Conservation (phyloP, 2,888 invertebrate species). For the Beris morrisii region DNA sequence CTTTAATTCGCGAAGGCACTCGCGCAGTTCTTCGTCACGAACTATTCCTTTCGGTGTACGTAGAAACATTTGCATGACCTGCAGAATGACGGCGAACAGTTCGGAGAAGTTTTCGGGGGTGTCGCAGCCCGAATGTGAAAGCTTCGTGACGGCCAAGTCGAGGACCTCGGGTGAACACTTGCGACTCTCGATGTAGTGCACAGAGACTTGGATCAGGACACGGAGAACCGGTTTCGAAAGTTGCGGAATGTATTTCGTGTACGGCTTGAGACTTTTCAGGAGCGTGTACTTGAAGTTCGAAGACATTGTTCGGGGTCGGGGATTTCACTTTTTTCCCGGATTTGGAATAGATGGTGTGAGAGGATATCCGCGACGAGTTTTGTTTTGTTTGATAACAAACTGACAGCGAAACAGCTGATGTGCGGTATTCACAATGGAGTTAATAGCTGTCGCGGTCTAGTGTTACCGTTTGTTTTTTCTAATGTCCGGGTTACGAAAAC, state of each 20-base stretch:
- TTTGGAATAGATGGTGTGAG: too few relatives aligned
- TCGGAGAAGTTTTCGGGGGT: slow-evolving; percentile 58
- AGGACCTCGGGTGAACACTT: slow-evolving; percentile 55
- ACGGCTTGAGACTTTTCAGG: slow-evolving; percentile 50
- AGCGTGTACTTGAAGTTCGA: slow-evolving; percentile 51
- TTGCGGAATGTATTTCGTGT: slow-evolving; percentile 51
- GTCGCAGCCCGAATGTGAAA: slow-evolving; percentile 53
- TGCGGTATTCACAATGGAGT: too few relatives aligned
- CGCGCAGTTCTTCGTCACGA: slow-evolving; percentile 57
- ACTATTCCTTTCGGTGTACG: slow-evolving; percentile 55
- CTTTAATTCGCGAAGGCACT: slow-evolving; percentile 57
- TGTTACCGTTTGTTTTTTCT: too few relatives aligned
- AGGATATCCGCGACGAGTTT: too few relatives aligned
- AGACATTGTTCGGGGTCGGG: slow-evolving; percentile 44
- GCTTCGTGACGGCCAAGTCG: slow-evolving; percentile 53
- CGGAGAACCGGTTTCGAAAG: slow-evolving; percentile 53
- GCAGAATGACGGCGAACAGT: slow-evolving; percentile 58
- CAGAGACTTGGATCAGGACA: slow-evolving; percentile 56
- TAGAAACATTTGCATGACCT: slow-evolving; percentile 58
- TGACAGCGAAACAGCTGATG: too few relatives aligned
- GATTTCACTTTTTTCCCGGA: too few relatives aligned
- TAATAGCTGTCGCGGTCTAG: too few relatives aligned
- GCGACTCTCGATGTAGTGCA: slow-evolving; percentile 54
- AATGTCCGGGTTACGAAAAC: too few relatives aligned
- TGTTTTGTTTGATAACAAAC: too few relatives aligned